Percentiles rank a stretch among this genome's conserved stretches.
phyloP scores from a whole-genome alignment of 2,113 vertebrate species.

The Mustela nigripes region DNA sequence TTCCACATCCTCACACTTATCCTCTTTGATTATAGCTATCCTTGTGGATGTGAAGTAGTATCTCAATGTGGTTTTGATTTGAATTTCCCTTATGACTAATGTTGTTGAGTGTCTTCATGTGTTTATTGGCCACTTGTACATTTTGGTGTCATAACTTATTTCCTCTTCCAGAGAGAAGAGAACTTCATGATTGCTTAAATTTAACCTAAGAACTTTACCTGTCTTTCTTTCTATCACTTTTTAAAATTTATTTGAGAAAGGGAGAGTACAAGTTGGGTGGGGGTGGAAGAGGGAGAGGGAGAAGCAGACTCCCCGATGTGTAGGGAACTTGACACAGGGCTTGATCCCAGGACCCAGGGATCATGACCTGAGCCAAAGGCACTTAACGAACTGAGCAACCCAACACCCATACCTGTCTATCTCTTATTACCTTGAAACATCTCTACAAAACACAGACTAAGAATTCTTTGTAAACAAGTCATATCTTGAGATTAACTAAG shows the following conservation, averaged over 20 bases:
- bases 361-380: neutral
- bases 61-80: neutral
- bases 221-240: neutral
- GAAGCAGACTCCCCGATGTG: neutral
- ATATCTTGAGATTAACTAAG: neutral
- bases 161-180: neutral
- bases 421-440: neutral
- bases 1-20: neutral
- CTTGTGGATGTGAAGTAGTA: neutral
- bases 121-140: neutral
- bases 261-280: neutral
- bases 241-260: neutral
- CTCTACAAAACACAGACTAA: slow-evolving; percentile 7
- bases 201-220: neutral
- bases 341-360: neutral
- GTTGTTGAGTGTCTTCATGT: neutral
- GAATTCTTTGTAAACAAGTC: neutral
- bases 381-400: neutral
- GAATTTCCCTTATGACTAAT: neutral
- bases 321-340: neutral
- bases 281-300: neutral
- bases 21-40: neutral
- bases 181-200: neutral
- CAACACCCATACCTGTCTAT: neutral
- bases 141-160: slow-evolving; percentile 25